Evolutionary conservation across 2,888 invertebrate genomes (phyloP).

Genomic region (Selenia dentaria): DNA sequence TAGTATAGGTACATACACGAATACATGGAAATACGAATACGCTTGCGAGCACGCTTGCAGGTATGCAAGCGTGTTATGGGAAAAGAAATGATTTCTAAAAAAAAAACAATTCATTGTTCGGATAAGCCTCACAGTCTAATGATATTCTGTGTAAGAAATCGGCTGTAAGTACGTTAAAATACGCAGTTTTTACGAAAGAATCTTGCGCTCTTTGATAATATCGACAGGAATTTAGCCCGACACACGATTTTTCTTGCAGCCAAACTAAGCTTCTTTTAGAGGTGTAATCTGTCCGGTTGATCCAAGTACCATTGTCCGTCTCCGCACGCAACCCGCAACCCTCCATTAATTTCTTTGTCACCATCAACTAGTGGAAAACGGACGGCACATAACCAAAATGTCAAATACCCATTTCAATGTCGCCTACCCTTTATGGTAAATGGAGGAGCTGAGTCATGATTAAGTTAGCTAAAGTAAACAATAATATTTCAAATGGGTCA

Average conservation of each 20-base stretch:
- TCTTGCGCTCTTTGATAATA: too few relatives aligned
- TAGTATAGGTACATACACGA: too few relatives aligned
- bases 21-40: too few relatives aligned
- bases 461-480: slow-evolving; percentile 28
- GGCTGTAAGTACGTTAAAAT: too few relatives aligned
- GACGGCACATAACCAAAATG: slow-evolving; percentile 27
- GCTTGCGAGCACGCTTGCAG: too few relatives aligned
- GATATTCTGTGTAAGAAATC: too few relatives aligned
- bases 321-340: slow-evolving; percentile 20
- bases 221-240: slow-evolving; percentile 16
- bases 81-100: too few relatives aligned
- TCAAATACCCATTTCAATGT: slow-evolving; percentile 35
- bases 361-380: slow-evolving; percentile 18
- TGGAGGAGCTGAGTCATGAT: slow-evolving; percentile 30
- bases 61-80: too few relatives aligned
- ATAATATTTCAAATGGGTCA: slow-evolving; percentile 22
- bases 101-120: too few relatives aligned
- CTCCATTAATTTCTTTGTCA: slow-evolving; percentile 28
- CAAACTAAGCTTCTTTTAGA: slow-evolving; percentile 18
- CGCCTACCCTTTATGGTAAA: slow-evolving; percentile 26
- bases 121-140: too few relatives aligned
- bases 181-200: too few relatives aligned
- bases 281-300: slow-evolving; percentile 17
- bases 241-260: slow-evolving; percentile 21
- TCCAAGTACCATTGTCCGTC: slow-evolving; percentile 14